Evolutionary conservation across 1,140 invertebrate species (phyloP).

Genomic region (Armadillidium nasatum): DNA sequence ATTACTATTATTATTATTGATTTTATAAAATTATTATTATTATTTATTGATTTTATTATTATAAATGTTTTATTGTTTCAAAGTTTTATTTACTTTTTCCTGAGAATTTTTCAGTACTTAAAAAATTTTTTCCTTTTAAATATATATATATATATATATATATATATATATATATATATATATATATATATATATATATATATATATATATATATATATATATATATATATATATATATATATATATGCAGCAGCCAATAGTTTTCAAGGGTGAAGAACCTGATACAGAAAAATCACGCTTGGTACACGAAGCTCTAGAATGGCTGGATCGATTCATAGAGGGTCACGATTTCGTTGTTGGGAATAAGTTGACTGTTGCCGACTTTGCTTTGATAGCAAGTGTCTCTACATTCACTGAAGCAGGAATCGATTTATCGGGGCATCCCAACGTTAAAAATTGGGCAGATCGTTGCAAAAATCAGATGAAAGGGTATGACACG

Average conservation of each 20-base stretch:
- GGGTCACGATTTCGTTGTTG: conserved; percentile 45
- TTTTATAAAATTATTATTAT: too few relatives aligned
- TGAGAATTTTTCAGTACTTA: too few relatives aligned
- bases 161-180: too few relatives aligned
- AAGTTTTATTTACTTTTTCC: too few relatives aligned
- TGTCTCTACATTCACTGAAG: conserved; percentile 30
- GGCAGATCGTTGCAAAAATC: conserved; percentile 17
- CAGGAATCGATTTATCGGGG: conserved; percentile 9
- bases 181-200: too few relatives aligned
- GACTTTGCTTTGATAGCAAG: conserved; percentile 46
- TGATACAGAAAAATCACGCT: conserved; percentile 30
- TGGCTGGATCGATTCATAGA: conserved; percentile 45
- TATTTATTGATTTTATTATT: too few relatives aligned
- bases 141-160: too few relatives aligned
- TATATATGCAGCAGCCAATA: conserved; percentile 24
- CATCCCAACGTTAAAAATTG: neutral
- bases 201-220: too few relatives aligned
- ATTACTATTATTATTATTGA: too few relatives aligned
- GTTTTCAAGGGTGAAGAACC: conserved; percentile 28
- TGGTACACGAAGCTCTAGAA: conserved; percentile 39
- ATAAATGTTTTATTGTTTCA: too few relatives aligned
- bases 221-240: too few relatives aligned
- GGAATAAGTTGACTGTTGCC: conserved; percentile 48
- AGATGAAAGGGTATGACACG: conserved; percentile 17
- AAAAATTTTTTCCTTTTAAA: too few relatives aligned